Percentiles rank a stretch among this genome's conserved stretches.
Conservation (phyloP, 2,888 invertebrate genomes). For the Apotomis turbidana region DNA sequence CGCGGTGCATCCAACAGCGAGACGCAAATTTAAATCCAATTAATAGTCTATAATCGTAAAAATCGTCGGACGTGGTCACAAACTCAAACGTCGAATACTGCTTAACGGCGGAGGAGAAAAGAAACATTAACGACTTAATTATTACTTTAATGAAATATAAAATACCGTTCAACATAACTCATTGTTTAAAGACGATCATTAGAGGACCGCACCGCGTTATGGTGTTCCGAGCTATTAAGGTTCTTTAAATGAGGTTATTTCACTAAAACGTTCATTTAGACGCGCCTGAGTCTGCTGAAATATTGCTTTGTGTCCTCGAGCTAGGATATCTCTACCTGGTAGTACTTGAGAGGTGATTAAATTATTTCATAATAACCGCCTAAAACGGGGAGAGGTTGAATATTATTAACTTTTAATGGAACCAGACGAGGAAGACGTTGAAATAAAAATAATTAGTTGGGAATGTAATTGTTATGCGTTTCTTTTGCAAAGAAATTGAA, state of each 20-base stretch:
- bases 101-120: conserved; percentile 46
- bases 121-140: conserved; percentile 59
- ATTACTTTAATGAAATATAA: conserved; percentile 58
- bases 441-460: not conserved
- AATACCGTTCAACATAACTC: conserved; percentile 57
- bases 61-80: conserved; percentile 17
- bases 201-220: conserved; percentile 51
- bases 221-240: conserved; percentile 54
- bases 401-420: conserved; percentile 8
- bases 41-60: conserved; percentile 61
- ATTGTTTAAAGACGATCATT: conserved; percentile 59
- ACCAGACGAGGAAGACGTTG: not conserved
- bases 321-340: conserved; percentile 37
- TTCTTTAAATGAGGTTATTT: conserved; percentile 54
- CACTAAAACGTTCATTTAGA: conserved; percentile 51
- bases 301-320: conserved; percentile 48
- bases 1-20: conserved; percentile 65
- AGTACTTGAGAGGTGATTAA: conserved; percentile 24
- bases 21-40: conserved; percentile 72
- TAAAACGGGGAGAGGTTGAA: conserved; percentile 11
- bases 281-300: conserved; percentile 47
- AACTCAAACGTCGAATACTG: conserved; percentile 10
- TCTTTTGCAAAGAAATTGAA: no score
- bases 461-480: not conserved
- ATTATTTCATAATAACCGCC: conserved; percentile 34